Percentiles rank a stretch among this genome's conserved stretches.
phyloP scores from a whole-genome alignment of 2,888 invertebrate genomes.

The Eulithis prunata region DNA sequence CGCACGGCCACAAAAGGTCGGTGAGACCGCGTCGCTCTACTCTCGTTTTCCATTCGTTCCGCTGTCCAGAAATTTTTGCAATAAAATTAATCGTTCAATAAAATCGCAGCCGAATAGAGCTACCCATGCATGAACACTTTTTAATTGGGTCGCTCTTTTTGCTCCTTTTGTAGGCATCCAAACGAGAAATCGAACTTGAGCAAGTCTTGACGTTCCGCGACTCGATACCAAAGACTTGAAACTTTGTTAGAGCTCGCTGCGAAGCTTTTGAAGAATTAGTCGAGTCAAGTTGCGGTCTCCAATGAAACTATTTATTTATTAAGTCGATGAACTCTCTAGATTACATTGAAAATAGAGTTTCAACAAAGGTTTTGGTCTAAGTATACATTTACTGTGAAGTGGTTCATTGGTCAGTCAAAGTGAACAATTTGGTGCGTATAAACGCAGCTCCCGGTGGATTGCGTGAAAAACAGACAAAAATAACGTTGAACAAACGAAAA shows the following conservation, averaged over 20 bases:
- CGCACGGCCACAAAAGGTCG: constrained; percentile 73
- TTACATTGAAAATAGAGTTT: constrained; percentile 12
- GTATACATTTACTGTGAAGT: constrained; percentile 1
- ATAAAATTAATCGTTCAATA: constrained; percentile 84
- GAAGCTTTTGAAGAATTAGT: constrained; percentile 42
- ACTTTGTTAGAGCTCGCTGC: constrained; percentile 33
- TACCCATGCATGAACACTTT: constrained; percentile 81
- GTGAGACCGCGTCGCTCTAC: constrained; percentile 62
- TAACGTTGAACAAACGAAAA: constrained; percentile 73
- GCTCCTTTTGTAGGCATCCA: constrained; percentile 68
- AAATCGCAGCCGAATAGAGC: constrained; percentile 78
- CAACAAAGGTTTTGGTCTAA: constrained; percentile 25
- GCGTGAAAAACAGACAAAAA: constrained; percentile 74
- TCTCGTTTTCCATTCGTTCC: constrained; percentile 77
- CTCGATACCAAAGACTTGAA: constrained; percentile 30
- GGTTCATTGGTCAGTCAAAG: constrained; percentile 63
- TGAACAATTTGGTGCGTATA: constrained; percentile 74
- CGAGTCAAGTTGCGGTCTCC: constrained; percentile 33
- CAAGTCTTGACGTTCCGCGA: constrained; percentile 47
- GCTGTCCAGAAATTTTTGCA: constrained; percentile 82
- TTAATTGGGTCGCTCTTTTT: constrained; percentile 80
- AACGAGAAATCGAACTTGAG: constrained; percentile 74
- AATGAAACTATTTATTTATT: constrained; percentile 40
- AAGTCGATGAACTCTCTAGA: constrained; percentile 27
- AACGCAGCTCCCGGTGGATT: constrained; percentile 72